Percentiles rank a stretch among this genome's conserved stretches.
Evolutionary conservation across 1,140 invertebrate species (phyloP).

Genomic region (Antheraea mylitta): DNA sequence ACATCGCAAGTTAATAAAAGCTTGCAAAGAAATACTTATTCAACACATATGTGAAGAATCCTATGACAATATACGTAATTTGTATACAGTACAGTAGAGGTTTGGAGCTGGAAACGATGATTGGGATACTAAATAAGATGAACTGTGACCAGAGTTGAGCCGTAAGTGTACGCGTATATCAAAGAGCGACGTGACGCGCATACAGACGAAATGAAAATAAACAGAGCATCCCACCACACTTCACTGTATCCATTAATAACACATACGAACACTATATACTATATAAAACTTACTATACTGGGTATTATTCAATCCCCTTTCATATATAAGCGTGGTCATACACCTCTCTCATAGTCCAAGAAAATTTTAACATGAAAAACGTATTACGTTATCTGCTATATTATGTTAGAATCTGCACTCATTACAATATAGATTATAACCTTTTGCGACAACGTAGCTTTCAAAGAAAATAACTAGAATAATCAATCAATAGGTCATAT

Average conservation of each 20-base stretch:
- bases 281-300: not conserved
- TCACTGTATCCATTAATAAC: constrained; percentile 6
- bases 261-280: not conserved
- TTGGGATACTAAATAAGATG: not conserved
- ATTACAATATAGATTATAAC: too few relatives aligned
- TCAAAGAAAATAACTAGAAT: too few relatives aligned
- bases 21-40: too few relatives aligned
- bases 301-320: not conserved
- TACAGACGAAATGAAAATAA: constrained; percentile 12
- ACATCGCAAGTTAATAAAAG: too few relatives aligned
- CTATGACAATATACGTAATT: too few relatives aligned
- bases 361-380: not conserved
- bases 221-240: not conserved
- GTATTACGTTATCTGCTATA: too few relatives aligned
- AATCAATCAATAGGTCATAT: too few relatives aligned
- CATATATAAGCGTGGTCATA: not conserved
- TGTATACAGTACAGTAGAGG: too few relatives aligned
- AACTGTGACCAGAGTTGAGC: constrained; percentile 4
- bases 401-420: too few relatives aligned
- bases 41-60: too few relatives aligned
- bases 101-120: not conserved
- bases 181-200: constrained; percentile 3
- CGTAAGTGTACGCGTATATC: not conserved
- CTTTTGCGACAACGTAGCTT: too few relatives aligned
- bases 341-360: not conserved